These are phyloP conservation scores for Hoplostethus atlanticus DNA, from an alignment of 2,797 vertebrate species.

Conservation along the genomic window DNA sequence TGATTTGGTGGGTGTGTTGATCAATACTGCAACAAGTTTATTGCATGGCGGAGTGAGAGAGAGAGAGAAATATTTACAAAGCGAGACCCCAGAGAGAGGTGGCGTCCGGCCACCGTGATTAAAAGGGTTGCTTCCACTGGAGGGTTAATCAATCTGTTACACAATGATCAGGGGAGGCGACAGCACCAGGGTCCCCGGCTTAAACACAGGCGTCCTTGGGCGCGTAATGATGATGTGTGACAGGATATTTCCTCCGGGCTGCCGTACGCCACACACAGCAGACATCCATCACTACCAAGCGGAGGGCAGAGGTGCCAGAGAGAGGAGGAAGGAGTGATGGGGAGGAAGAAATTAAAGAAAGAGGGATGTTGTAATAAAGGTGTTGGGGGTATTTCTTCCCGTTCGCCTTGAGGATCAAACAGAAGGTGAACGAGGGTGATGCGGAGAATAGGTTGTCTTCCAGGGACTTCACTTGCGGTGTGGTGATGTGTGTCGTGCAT, in stretches of 20 bases:
- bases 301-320: conserved; percentile 34
- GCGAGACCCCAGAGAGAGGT: conserved; percentile 37
- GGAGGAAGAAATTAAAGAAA: conserved; percentile 59
- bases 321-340: conserved; percentile 29
- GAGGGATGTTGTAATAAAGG: conserved; percentile 54
- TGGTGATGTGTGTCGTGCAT: conserved; percentile 25
- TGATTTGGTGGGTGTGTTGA: conserved; percentile 37
- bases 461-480: conserved; percentile 28
- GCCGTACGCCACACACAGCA: conserved; percentile 35
- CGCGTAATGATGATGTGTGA: conserved; percentile 68
- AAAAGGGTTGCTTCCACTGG: conserved; percentile 55
- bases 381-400: conserved; percentile 42
- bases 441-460: conserved; percentile 50
- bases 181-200: conserved; percentile 56
- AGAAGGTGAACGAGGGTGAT: conserved; percentile 28
- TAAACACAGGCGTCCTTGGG: conserved; percentile 62
- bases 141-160: conserved; percentile 77
- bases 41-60: conserved; percentile 26
- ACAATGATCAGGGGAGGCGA: conserved; percentile 70
- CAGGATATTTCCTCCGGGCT: conserved; percentile 66
- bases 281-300: conserved; percentile 63
- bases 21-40: conserved; percentile 56
- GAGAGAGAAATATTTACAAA: conserved; percentile 59
- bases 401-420: conserved; percentile 66
- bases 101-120: conserved; percentile 37